Evolutionary conservation across 2,888 invertebrate genomes (phyloP).

Genomic region (Meloe dianella): DNA sequence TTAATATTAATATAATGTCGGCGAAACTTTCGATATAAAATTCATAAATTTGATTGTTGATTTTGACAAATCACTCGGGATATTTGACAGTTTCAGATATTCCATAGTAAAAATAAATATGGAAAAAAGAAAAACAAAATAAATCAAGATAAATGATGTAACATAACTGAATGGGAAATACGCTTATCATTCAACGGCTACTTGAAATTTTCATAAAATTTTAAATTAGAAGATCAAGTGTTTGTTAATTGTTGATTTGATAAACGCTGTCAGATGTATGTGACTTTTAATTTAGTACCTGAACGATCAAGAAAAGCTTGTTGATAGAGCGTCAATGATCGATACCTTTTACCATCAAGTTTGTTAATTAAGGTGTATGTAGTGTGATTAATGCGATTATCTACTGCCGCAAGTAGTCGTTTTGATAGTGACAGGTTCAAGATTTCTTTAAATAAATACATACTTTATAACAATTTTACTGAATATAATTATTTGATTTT

Average conservation of each 20-base stretch:
- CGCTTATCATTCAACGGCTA: conserved; percentile 43
- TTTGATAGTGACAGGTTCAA: conserved; percentile 34
- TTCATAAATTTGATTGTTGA: no score
- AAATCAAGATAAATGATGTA: conserved; percentile 56
- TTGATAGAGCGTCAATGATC: conserved; percentile 34
- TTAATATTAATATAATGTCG: no score
- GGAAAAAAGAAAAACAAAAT: conserved; percentile 53
- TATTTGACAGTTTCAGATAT: conserved; percentile 51
- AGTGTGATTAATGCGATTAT: conserved; percentile 54
- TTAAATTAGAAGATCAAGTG: conserved; percentile 15
- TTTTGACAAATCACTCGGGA: conserved; percentile 52
- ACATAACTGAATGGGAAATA: conserved; percentile 52
- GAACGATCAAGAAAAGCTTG: conserved; percentile 44
- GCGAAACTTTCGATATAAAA: no score
- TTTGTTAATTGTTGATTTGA: conserved; percentile 31
- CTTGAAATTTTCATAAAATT: conserved; percentile 22
- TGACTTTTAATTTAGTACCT: conserved; percentile 55
- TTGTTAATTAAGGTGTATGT: conserved; percentile 52
- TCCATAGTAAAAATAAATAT: conserved; percentile 51
- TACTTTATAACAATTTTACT: not conserved
- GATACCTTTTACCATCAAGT: conserved; percentile 44
- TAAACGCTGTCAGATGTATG: conserved; percentile 46
- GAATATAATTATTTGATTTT: conserved; percentile 35
- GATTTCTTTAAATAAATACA: conserved; percentile 32
- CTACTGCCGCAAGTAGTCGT: conserved; percentile 30